Conservation (phyloP, 2,888 invertebrate genomes). For the Campoplex capitator region DNA sequence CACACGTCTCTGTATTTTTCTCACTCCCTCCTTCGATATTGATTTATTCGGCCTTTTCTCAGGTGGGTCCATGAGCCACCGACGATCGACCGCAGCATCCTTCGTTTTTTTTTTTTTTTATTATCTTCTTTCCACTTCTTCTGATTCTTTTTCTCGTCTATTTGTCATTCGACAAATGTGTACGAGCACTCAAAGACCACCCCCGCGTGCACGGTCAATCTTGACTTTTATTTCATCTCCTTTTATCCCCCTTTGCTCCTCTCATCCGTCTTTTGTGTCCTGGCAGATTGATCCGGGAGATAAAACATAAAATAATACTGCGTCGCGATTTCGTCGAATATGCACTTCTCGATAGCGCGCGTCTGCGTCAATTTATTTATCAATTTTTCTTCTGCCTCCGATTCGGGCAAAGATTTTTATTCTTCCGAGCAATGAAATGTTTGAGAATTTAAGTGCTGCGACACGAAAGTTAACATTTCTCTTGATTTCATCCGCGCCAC, state of each 20-base stretch:
- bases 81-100: constrained; percentile 34
- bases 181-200: constrained; percentile 51
- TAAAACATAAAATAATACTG: background rate
- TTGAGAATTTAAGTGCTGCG: background rate
- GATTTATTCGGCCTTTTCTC: constrained; percentile 67
- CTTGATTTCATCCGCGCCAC: background rate
- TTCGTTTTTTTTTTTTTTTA: background rate
- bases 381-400: background rate
- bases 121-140: background rate
- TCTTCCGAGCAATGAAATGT: background rate
- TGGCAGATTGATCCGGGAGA: constrained; percentile 12
- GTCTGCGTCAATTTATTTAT: background rate
- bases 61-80: background rate
- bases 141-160: constrained; percentile 38
- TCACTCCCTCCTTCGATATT: constrained; percentile 64
- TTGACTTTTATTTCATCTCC: constrained; percentile 33
- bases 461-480: background rate
- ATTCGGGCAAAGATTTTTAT: background rate
- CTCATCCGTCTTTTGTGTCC: constrained; percentile 40
- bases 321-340: background rate
- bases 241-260: constrained; percentile 46
- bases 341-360: background rate
- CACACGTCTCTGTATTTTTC: constrained; percentile 28
- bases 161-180: constrained; percentile 70
- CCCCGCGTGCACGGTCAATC: constrained; percentile 48